Evolutionary conservation across 2,797 vertebrate species (phyloP).

Genomic region (Aplochiton taeniatus): DNA sequence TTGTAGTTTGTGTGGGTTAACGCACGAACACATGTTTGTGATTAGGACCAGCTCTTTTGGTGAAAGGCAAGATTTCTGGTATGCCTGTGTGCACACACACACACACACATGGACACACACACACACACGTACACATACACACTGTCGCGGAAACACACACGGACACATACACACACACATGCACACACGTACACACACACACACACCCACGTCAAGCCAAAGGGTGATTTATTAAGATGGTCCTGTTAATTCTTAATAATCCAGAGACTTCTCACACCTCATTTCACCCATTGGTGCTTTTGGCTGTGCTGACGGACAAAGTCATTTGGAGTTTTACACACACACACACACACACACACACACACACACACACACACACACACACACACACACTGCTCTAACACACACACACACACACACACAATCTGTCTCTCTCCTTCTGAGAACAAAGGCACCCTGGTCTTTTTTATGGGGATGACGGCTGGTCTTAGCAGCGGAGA

Average conservation of each 20-base stretch:
- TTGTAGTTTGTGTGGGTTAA: too few species aligned
- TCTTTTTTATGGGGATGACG: too few species aligned
- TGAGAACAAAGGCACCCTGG: constrained; percentile 2
- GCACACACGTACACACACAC: too few species aligned
- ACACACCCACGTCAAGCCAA: too few species aligned
- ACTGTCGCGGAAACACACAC: constrained; percentile 27
- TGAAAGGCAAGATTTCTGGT: constrained; percentile 53
- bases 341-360: neutral
- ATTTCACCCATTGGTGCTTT: constrained; percentile 70
- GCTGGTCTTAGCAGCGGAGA: neutral
- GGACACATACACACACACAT: constrained; percentile 36
- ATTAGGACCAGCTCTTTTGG: constrained; percentile 55
- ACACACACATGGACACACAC: neutral
- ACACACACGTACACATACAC: constrained; percentile 13
- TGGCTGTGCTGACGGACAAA: constrained; percentile 58
- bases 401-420: constrained; percentile 27
- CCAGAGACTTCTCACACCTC: constrained; percentile 73
- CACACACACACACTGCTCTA: constrained; percentile 7
- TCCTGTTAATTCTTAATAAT: constrained; percentile 85
- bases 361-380: constrained; percentile 42
- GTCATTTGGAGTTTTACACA: constrained; percentile 22
- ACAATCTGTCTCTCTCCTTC: constrained; percentile 11
- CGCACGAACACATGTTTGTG: constrained; percentile 73
- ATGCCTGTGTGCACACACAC: neutral
- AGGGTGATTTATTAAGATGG: constrained; percentile 80